Conservation (phyloP, 1,140 invertebrate species). For the Tachypleus tridentatus region DNA sequence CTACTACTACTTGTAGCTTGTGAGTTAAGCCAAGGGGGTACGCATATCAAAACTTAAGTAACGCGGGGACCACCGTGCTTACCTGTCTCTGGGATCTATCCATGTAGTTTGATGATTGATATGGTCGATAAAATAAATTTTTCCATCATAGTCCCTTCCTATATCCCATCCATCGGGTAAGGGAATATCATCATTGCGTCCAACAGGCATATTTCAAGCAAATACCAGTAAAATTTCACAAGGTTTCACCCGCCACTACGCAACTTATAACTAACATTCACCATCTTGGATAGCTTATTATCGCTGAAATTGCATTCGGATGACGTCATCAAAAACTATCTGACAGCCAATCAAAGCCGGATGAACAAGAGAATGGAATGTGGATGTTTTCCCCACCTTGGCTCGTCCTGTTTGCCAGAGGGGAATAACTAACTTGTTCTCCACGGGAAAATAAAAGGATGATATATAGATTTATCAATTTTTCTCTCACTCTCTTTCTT, state of each 20-base stretch:
- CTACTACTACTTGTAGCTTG: too few relatives aligned
- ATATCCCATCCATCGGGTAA: constrained; percentile 96
- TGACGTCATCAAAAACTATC: too few relatives aligned
- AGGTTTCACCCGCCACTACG: constrained; percentile 12
- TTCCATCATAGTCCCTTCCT: constrained; percentile 88
- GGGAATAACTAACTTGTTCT: too few relatives aligned
- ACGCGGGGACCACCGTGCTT: constrained; percentile 29
- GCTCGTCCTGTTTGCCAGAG: too few relatives aligned
- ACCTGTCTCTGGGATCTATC: constrained; percentile 98
- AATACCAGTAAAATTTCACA: constrained; percentile 15
- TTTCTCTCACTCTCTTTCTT: too few relatives aligned
- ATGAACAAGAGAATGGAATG: too few relatives aligned
- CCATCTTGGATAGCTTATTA: constrained; percentile 26
- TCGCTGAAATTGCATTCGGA: constrained; percentile 17
- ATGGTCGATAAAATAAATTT: constrained; percentile 96
- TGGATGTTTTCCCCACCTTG: too few relatives aligned
- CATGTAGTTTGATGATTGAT: constrained; percentile 92
- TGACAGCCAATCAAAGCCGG: too few relatives aligned
- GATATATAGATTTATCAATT: too few relatives aligned
- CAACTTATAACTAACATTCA: constrained; percentile 15
- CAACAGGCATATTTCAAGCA: constrained; percentile 36
- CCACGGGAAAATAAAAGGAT: too few relatives aligned
- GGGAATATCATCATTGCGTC: constrained; percentile 81
- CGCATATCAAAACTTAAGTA: too few relatives aligned
- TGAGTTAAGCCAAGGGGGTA: too few relatives aligned